A percentile compares a stretch with the other conserved stretches of the same genome.
Evolutionary conservation across 2,113 vertebrate species (phyloP).

Genomic region (Serinus canaria): DNA sequence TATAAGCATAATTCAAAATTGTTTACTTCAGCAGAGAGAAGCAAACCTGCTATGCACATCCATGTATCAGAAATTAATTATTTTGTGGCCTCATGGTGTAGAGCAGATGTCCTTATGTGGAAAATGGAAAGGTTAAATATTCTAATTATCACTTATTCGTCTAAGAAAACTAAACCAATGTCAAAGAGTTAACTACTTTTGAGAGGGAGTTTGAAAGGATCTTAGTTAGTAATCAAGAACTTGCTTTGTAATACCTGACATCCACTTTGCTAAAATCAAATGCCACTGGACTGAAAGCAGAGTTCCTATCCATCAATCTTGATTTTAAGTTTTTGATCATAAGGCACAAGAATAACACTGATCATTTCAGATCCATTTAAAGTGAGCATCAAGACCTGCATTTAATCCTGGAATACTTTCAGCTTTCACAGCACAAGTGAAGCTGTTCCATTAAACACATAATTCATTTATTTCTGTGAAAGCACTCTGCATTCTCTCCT

Average conservation of each 20-base stretch:
- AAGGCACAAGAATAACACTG: background rate
- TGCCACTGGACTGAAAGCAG: background rate
- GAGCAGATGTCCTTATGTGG: background rate
- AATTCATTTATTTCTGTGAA: background rate
- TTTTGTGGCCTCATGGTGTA: background rate
- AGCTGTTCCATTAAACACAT: background rate
- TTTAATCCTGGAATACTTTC: background rate
- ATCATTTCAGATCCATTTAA: background rate
- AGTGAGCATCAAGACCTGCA: background rate
- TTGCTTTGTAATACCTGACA: background rate
- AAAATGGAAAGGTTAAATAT: background rate
- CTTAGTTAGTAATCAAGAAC: background rate
- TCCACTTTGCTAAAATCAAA: background rate
- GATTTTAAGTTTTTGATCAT: background rate
- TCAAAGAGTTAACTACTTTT: background rate
- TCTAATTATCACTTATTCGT: background rate
- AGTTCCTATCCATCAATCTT: background rate
- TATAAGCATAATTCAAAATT: background rate
- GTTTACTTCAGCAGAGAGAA: background rate
- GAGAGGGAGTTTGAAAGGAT: background rate
- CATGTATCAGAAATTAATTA: background rate
- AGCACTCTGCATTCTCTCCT: background rate
- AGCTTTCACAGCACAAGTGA: background rate
- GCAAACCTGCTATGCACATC: background rate
- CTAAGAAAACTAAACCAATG: background rate